Conservation (phyloP, 1,140 invertebrate species). For the Liolophura sinensis region DNA sequence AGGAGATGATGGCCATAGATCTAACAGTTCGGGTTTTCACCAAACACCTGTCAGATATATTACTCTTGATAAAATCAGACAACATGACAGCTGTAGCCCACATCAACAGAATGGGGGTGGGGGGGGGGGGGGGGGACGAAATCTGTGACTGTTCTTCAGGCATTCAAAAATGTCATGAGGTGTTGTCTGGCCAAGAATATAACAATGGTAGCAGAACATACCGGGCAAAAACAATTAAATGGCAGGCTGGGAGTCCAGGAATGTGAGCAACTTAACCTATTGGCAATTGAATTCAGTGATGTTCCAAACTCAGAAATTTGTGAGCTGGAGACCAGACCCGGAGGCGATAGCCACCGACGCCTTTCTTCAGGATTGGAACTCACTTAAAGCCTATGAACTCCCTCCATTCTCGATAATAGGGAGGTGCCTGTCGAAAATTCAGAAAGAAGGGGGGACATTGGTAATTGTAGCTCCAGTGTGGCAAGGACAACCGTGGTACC, state of each 20-base stretch:
- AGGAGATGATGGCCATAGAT: slow-evolving; percentile 8
- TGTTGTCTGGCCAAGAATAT: slow-evolving; percentile 6
- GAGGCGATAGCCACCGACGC: slow-evolving; percentile 10
- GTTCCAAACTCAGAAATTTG: slow-evolving; percentile 7
- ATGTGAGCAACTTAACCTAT: slow-evolving; percentile 3
- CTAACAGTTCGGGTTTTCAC: slow-evolving; percentile 10
- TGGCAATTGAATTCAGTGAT: slow-evolving; percentile 8
- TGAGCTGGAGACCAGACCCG: slow-evolving; percentile 12
- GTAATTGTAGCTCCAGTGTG: slow-evolving; percentile 12
- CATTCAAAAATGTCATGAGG: slow-evolving; percentile 7
- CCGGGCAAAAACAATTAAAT: slow-evolving; percentile 3
- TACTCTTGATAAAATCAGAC: too few relatives aligned
- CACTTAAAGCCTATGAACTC: slow-evolving; percentile 4
- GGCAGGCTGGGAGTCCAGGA: slow-evolving; percentile 10
- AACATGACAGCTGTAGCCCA: too few relatives aligned
- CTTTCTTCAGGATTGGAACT: slow-evolving; percentile 3
- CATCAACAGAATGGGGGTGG: too few relatives aligned
- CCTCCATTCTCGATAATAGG: slow-evolving; percentile 13
- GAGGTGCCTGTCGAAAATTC: slow-evolving; percentile 1
- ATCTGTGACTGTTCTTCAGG: neutral
- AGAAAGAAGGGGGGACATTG: neutral
- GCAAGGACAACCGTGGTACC: slow-evolving; percentile 13
- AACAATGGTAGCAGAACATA: slow-evolving; percentile 6
- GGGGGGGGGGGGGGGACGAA: slow-evolving; percentile 13
- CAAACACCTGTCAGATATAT: slow-evolving; percentile 10